These are phyloP conservation scores for Drosophila teissieri DNA, from an alignment of 1,140 invertebrate species.

Conservation along the genomic window DNA sequence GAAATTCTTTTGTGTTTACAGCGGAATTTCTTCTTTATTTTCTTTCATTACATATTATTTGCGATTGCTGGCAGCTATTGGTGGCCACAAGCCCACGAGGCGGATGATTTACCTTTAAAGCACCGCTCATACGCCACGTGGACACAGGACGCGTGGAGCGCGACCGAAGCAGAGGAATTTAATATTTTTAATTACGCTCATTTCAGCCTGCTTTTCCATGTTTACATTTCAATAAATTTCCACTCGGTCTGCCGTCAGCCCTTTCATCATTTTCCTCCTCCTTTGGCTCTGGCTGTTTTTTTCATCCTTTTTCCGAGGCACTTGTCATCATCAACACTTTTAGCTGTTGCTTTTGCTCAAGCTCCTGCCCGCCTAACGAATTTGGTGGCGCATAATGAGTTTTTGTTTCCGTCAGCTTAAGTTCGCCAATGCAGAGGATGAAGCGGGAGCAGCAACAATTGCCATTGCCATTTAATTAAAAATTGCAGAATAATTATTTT, in stretches of 20 bases:
- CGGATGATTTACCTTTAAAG: slow-evolving; percentile 48
- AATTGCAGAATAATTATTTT: slow-evolving; percentile 83
- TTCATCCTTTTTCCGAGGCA: slow-evolving; percentile 8
- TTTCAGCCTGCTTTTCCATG: slow-evolving; percentile 61
- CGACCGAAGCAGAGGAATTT: slow-evolving; percentile 20
- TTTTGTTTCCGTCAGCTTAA: slow-evolving; percentile 82
- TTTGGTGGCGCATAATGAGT: slow-evolving; percentile 79
- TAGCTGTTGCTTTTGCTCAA: slow-evolving; percentile 24
- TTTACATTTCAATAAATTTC: slow-evolving; percentile 82
- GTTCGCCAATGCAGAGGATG: slow-evolving; percentile 41
- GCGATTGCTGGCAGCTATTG: slow-evolving; percentile 51
- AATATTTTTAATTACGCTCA: slow-evolving; percentile 75
- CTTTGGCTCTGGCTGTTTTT: background rate
- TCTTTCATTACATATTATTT: slow-evolving; percentile 29
- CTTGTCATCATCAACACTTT: slow-evolving; percentile 67
- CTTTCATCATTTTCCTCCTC: slow-evolving; percentile 48
- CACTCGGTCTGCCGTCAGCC: slow-evolving; percentile 22
- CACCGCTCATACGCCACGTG: slow-evolving; percentile 58
- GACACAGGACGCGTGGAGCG: slow-evolving; percentile 1
- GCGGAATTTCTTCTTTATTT: slow-evolving; percentile 62
- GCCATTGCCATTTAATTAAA: slow-evolving; percentile 82
- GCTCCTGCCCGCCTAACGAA: slow-evolving; percentile 56
- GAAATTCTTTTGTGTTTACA: slow-evolving; percentile 82
- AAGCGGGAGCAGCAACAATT: slow-evolving; percentile 57
- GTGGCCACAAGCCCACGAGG: slow-evolving; percentile 13